Conservation (phyloP, 2,113 vertebrate genomes). For the Polypterus senegalus region DNA sequence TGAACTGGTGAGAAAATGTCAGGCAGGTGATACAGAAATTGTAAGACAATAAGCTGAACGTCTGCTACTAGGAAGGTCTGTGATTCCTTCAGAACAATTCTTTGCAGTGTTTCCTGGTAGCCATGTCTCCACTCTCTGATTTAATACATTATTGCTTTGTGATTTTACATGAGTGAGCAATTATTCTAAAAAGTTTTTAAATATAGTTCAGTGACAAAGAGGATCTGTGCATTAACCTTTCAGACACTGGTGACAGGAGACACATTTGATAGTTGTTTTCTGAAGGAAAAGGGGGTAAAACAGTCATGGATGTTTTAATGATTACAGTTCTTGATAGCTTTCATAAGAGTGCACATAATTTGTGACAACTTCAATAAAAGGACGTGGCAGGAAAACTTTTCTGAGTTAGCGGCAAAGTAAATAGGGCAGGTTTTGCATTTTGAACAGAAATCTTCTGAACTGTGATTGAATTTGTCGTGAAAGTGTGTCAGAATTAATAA, state of each 20-base stretch:
- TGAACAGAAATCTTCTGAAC: slow-evolving; percentile 77
- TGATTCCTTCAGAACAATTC: too few relatives aligned
- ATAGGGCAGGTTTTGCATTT: slow-evolving; percentile 73
- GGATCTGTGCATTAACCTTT: slow-evolving; percentile 43
- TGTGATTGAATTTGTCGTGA: slow-evolving; percentile 92
- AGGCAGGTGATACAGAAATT: too few relatives aligned
- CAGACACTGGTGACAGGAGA: slow-evolving; percentile 29
- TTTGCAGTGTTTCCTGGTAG: too few relatives aligned
- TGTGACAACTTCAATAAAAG: slow-evolving; percentile 80
- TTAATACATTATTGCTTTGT: slow-evolving; percentile 58
- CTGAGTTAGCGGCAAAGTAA: slow-evolving; percentile 74
- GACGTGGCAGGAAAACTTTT: slow-evolving; percentile 73
- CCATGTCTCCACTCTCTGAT: slow-evolving; percentile 31
- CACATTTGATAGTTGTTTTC: slow-evolving; percentile 45
- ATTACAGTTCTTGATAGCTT: slow-evolving; percentile 67
- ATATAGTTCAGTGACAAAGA: slow-evolving; percentile 42
- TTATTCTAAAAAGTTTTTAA: slow-evolving; percentile 64
- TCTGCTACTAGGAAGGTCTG: too few relatives aligned
- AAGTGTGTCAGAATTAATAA: slow-evolving; percentile 98
- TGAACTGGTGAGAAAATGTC: too few relatives aligned
- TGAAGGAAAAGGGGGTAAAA: slow-evolving; percentile 61
- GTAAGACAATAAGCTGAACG: too few relatives aligned
- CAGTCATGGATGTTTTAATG: slow-evolving; percentile 64
- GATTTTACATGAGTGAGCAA: slow-evolving; percentile 49
- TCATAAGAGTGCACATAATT: slow-evolving; percentile 71